Conservation (phyloP, 2,797 vertebrate species). For the Smutsia temminckii region DNA sequence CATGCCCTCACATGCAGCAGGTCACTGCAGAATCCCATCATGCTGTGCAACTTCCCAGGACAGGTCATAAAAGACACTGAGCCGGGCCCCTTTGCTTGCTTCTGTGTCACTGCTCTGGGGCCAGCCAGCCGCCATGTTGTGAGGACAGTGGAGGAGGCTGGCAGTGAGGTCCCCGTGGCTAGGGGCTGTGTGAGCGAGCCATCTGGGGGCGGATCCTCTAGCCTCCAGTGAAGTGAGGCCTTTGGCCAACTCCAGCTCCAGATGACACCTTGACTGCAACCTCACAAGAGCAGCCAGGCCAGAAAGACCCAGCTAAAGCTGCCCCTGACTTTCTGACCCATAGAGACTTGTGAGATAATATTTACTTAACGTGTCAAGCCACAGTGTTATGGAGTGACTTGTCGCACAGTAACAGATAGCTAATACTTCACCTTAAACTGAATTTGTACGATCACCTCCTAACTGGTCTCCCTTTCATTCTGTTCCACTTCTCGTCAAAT, state of each 20-base stretch:
- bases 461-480: not conserved
- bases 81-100: not conserved
- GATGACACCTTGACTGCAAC: not conserved
- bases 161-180: too few species aligned
- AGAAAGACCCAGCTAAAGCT: not conserved
- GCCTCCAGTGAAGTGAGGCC: not conserved
- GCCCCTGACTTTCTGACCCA: not conserved
- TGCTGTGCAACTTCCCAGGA: not conserved
- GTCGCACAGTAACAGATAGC: not conserved
- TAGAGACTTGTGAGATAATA: not conserved
- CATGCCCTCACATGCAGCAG: accelerated
- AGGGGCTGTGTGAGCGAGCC: not conserved
- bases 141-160: too few species aligned
- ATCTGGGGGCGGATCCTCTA: not conserved
- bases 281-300: not conserved
- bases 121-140: not conserved
- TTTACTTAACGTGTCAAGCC: not conserved
- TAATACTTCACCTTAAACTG: not conserved
- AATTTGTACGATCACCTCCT: not conserved
- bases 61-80: not conserved
- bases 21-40: not conserved
- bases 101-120: not conserved
- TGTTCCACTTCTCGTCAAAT: not conserved
- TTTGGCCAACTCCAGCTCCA: accelerated
- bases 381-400: not conserved